Percentiles rank a stretch among this genome's conserved stretches.
Evolutionary conservation across 37 sponge, comb jelly and placozoan genomes (phyloP).

Genomic region (Petrosia ficiformis): DNA sequence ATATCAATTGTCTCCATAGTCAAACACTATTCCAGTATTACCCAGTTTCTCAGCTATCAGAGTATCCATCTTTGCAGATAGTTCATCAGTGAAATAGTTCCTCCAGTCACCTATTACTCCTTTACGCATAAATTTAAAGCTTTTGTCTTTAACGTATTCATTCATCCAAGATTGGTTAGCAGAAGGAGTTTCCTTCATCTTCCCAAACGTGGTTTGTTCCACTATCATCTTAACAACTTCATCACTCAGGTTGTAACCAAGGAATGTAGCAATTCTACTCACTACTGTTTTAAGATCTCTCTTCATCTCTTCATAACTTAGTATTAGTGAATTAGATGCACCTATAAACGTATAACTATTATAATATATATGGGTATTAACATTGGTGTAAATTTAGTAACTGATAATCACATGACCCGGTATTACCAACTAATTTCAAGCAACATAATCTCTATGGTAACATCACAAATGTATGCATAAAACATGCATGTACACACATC

Average conservation of each 20-base stretch:
- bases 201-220: slow-evolving; percentile 8
- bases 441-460: too few species aligned
- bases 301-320: slow-evolving; percentile 37
- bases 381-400: too few species aligned
- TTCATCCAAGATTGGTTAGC: slow-evolving; percentile 1
- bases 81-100: slow-evolving; percentile 25
- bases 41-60: not conserved
- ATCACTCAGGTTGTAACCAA: slow-evolving; percentile 4
- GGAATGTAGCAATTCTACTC: slow-evolving; percentile 9
- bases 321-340: slow-evolving; percentile 16
- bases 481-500: too few species aligned
- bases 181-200: slow-evolving; percentile 9
- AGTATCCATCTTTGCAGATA: slow-evolving; percentile 1
- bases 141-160: not conserved
- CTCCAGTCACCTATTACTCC: slow-evolving; percentile 32
- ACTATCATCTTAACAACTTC: slow-evolving; percentile 1
- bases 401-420: too few species aligned
- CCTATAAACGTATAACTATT: too few species aligned
- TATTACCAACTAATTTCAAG: too few species aligned
- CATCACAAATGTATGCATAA: too few species aligned
- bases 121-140: slow-evolving; percentile 10
- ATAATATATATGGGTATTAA: too few species aligned
- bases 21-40: not conserved
- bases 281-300: slow-evolving; percentile 2
- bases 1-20: too few species aligned